phyloP scores from a whole-genome alignment of 2,888 invertebrate species.

The Idaea biselata region DNA sequence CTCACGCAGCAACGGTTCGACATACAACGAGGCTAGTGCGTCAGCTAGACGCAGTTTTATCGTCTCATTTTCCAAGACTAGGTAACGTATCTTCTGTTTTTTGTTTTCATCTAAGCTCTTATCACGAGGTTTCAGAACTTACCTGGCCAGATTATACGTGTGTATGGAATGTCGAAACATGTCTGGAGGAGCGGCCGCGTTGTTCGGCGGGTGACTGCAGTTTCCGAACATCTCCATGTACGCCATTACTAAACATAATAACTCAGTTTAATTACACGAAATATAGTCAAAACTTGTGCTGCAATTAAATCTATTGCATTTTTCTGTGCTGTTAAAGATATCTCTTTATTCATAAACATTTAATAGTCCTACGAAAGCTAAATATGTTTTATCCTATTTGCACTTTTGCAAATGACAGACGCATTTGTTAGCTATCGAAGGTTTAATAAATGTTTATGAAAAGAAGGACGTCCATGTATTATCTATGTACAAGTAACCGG shows the following conservation, averaged over 20 bases:
- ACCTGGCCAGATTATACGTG: slow-evolving; percentile 83
- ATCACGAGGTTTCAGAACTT: slow-evolving; percentile 15
- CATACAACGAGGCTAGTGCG: too few species aligned
- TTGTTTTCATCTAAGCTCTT: too few species aligned
- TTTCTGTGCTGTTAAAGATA: background rate
- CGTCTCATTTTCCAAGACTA: too few species aligned
- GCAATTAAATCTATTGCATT: background rate
- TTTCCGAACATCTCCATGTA: slow-evolving; percentile 98
- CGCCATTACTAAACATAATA: slow-evolving; percentile 87
- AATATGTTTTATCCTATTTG: too few species aligned
- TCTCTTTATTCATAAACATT: background rate
- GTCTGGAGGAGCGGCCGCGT: slow-evolving; percentile 83
- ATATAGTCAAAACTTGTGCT: background rate
- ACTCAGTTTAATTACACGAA: slow-evolving; percentile 8
- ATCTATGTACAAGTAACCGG: too few species aligned
- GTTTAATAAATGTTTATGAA: too few species aligned
- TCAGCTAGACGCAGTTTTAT: too few species aligned
- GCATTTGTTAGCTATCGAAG: too few species aligned
- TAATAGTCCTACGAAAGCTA: background rate
- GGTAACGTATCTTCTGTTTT: too few species aligned
- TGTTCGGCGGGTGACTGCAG: slow-evolving; percentile 87
- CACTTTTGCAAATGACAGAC: too few species aligned
- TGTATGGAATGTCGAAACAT: slow-evolving; percentile 94
- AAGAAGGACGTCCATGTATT: too few species aligned
- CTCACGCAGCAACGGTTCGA: too few species aligned